phyloP scores from a whole-genome alignment of 2,888 invertebrate species.

The Himalopsyche kuldschensis region DNA sequence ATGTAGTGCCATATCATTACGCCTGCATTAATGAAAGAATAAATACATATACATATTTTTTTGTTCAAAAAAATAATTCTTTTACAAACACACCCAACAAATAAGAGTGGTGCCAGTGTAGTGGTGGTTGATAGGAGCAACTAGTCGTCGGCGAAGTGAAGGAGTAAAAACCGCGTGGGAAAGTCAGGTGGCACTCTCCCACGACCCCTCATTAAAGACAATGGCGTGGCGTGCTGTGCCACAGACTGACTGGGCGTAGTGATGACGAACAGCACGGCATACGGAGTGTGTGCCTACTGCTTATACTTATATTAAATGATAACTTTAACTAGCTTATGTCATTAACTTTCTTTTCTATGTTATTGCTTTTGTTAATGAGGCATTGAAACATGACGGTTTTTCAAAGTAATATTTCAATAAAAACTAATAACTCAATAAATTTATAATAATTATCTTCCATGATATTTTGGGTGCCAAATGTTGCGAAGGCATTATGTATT shows the following conservation, averaged over 20 bases:
- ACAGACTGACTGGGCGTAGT: neutral
- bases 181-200: conserved; percentile 22
- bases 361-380: too few species aligned
- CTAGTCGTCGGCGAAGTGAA: neutral
- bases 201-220: conserved; percentile 27
- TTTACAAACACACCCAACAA: neutral
- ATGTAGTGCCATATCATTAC: conserved; percentile 14
- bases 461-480: too few species aligned
- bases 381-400: too few species aligned
- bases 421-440: too few species aligned
- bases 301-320: too few species aligned
- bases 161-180: conserved; percentile 23
- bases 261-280: neutral
- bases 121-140: neutral
- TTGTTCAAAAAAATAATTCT: neutral
- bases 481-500: too few species aligned
- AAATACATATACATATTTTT: neutral
- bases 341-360: too few species aligned
- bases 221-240: conserved; percentile 23
- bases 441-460: too few species aligned
- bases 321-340: too few species aligned
- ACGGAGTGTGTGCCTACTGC: too few species aligned
- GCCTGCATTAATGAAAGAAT: neutral
- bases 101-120: neutral
- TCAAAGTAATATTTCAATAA: too few species aligned